phyloP scores from a whole-genome alignment of 1,140 invertebrate genomes.

The Phenacoccus solenopsis region DNA sequence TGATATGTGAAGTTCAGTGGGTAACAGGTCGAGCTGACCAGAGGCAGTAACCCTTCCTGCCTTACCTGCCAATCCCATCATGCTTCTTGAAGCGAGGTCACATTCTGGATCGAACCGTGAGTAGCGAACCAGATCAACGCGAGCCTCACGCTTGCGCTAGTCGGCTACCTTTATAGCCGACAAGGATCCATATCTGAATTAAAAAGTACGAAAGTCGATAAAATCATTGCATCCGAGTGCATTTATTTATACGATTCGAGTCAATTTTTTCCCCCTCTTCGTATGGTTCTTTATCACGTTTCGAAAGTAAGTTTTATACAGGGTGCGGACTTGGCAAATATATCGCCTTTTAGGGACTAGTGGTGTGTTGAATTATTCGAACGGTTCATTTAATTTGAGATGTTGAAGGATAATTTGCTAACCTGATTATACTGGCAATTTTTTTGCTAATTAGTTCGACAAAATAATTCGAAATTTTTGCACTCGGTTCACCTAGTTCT shows the following conservation, averaged over 20 bases:
- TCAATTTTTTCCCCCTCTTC: background rate
- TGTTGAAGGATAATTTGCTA: no score
- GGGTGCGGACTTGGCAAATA: no score
- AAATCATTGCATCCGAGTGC: background rate
- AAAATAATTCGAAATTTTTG: no score
- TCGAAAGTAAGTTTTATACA: background rate
- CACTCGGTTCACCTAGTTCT: no score
- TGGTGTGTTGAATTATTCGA: no score
- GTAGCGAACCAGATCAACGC: slow-evolving; percentile 13
- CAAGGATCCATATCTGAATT: background rate
- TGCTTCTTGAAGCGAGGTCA: slow-evolving; percentile 11
- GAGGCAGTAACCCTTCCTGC: slow-evolving; percentile 15
- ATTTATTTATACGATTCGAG: background rate
- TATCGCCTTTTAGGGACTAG: background rate
- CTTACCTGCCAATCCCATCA: slow-evolving; percentile 3
- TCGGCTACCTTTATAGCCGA: background rate
- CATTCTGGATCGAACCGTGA: slow-evolving; percentile 17
- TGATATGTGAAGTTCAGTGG: slow-evolving; percentile 16
- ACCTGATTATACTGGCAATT: no score
- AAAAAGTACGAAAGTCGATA: background rate
- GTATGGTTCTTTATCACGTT: background rate
- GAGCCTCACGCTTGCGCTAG: background rate
- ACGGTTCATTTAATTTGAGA: no score
- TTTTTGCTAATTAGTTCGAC: no score
- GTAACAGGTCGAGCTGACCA: slow-evolving; percentile 15